Evolutionary conservation across 1,140 invertebrate species (phyloP).

Genomic region (Bombus impatiens): DNA sequence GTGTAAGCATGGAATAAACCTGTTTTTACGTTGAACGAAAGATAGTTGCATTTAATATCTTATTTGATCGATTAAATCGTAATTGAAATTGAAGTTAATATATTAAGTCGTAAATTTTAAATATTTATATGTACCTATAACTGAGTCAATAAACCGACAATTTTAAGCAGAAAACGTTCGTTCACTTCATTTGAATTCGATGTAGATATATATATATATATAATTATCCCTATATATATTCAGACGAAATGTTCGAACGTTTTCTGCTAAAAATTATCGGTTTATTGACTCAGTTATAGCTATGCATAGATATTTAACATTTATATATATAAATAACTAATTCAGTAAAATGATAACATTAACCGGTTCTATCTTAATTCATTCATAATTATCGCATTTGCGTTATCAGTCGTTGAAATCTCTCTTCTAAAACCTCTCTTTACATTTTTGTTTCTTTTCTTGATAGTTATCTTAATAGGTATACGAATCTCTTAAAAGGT

Average conservation of each 20-base stretch:
- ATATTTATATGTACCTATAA: background rate
- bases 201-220: too few species aligned
- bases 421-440: background rate
- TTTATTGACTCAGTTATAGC: background rate
- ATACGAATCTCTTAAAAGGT: too few species aligned
- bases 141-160: background rate
- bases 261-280: rapidly evolving
- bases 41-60: background rate
- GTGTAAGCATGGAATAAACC: too few species aligned
- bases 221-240: background rate
- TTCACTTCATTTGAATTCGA: background rate
- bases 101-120: background rate
- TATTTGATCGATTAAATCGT: too few species aligned
- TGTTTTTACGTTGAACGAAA: background rate
- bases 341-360: background rate
- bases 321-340: background rate
- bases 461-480: background rate
- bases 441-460: background rate
- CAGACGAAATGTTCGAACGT: background rate
- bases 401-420: background rate
- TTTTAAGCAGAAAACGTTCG: background rate
- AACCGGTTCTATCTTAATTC: background rate
- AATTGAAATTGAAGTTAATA: background rate
- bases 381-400: background rate
- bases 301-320: background rate